Evolutionary conservation across 2,888 invertebrate species (phyloP), one percentile per base, ranked within the genome.

Genomic region (Oegoconia quadripuncta): DNA sequence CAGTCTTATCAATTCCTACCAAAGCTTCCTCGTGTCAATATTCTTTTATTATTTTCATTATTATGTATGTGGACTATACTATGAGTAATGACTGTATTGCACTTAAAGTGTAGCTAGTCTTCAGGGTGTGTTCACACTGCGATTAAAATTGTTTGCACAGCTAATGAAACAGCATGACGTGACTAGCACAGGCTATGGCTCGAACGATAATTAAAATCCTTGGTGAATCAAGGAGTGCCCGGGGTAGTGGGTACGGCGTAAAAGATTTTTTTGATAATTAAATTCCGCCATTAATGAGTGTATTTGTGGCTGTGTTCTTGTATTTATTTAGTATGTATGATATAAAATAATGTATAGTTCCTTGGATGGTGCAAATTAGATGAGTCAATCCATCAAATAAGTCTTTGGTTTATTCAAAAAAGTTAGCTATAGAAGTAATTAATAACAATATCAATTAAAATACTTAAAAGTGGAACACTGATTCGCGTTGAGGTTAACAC

Each of bases 131-230:
- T 60, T 64, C 52, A 55, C 58, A 66, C 63, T 63, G 63, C 72
- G 74, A 76, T 78, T 79, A 77, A 78, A 78, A 74, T 64, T 81
- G 80, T 82, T 82, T 80, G 67, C 77, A 66, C 65, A 59, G 59
- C 69, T 80, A 82, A 81, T 81, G 78, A 80, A 73, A 71, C 70
- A 60, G 58, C 60, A 62, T 71, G 69, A 63, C 73, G 65, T 72
- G 73, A 70, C 78, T 60, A 46, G 59, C 59, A 64, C 52, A 53
- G 61, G 61, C 58, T 52, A 51, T 49, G 50, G 61, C 57, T 59
- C 55, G 70, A 17, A 26, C 28, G 35, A 35, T 73, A 68, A 71
- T 72, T 72, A 72, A 69, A 67, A 70, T 66, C 67, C 59, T 59
- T 3, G 59, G 56, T 50, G 46, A 67, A 62, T 51, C 12, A 13